Percentiles rank a stretch among this genome's conserved stretches.
phyloP scores from a whole-genome alignment of 2,888 invertebrate genomes.

The Syrphus vitripennis region DNA sequence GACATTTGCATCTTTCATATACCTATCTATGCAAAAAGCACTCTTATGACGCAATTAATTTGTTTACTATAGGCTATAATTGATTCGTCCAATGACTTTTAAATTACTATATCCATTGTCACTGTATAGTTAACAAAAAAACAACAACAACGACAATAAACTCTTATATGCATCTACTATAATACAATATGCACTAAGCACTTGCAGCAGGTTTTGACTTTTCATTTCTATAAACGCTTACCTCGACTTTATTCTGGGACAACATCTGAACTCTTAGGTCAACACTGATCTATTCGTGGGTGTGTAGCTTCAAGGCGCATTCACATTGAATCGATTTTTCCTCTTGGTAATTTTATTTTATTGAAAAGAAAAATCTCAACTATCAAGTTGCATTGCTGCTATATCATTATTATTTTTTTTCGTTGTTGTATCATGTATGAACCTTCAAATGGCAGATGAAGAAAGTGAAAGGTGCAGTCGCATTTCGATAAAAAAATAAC shows the following conservation, averaged over 20 bases:
- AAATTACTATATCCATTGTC: neutral
- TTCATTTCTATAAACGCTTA: conserved; percentile 23
- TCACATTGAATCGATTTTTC: conserved; percentile 30
- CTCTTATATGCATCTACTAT: neutral
- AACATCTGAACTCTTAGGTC: conserved; percentile 45
- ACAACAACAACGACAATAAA: neutral
- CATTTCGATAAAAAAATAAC: neutral
- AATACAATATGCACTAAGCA: too few relatives aligned
- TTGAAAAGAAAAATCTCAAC: conserved; percentile 26
- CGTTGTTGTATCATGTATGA: neutral
- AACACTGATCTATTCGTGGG: conserved; percentile 34
- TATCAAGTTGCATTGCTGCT: conserved; percentile 33
- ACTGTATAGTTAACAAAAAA: neutral
- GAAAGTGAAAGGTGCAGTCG: conserved; percentile 54
- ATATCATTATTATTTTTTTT: conserved; percentile 14
- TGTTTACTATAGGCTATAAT: too few relatives aligned
- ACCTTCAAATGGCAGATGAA: conserved; percentile 35
- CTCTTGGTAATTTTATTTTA: conserved; percentile 4
- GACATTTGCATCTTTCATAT: too few relatives aligned
- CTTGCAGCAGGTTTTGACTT: neutral
- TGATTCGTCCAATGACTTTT: too few relatives aligned
- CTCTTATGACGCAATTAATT: neutral
- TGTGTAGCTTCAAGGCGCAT: conserved; percentile 38
- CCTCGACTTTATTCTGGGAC: conserved; percentile 11
- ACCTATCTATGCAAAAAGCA: too few relatives aligned